Percentiles rank a stretch among this genome's conserved stretches.
phyloP scores from a whole-genome alignment of 2,113 vertebrate species.

The Pungitius pungitius region DNA sequence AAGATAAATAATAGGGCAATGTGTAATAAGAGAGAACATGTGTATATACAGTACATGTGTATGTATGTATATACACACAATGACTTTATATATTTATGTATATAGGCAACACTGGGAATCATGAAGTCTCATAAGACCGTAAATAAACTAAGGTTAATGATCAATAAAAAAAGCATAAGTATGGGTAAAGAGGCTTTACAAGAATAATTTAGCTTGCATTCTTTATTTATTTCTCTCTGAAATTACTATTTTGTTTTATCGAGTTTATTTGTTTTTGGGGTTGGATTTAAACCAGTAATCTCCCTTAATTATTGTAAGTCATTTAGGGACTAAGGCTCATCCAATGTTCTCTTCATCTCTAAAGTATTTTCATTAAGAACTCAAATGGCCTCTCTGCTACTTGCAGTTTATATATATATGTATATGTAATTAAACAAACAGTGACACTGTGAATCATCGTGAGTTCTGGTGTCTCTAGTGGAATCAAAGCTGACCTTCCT shows the following conservation, averaged over 20 bases:
- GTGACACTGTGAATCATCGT: too few relatives aligned
- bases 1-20: background rate
- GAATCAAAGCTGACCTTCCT: too few relatives aligned
- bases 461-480: too few relatives aligned
- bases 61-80: background rate
- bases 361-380: background rate
- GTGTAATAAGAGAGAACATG: background rate
- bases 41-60: background rate
- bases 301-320: background rate
- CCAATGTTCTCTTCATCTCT: background rate
- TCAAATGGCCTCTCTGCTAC: background rate
- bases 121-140: background rate
- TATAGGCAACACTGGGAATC: background rate
- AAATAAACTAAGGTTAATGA: background rate
- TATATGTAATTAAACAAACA: too few relatives aligned
- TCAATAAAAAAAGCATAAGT: too few relatives aligned
- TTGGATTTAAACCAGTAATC: background rate
- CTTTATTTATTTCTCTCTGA: background rate
- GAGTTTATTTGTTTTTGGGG: background rate
- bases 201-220: background rate
- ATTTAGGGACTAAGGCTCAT: background rate
- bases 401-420: background rate
- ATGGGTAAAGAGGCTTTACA: background rate
- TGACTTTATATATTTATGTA: background rate
- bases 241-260: background rate